These are phyloP conservation scores for Solenopsis invicta DNA, from an alignment of 1,140 invertebrate genomes.

Conservation along the genomic window DNA sequence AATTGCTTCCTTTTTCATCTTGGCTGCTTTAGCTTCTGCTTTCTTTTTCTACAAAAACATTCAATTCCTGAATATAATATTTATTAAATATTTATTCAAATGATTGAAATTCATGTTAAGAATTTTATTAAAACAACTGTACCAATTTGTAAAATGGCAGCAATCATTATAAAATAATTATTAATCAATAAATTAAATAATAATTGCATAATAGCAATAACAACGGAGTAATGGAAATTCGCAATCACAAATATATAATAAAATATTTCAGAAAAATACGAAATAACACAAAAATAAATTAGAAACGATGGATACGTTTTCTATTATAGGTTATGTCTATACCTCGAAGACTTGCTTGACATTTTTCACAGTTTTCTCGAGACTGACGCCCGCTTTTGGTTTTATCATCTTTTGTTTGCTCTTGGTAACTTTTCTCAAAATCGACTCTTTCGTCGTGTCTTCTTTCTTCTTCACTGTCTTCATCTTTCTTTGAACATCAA, in stretches of 20 bases:
- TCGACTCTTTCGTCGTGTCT: too few species aligned
- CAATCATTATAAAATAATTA: neutral
- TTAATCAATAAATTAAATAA: neutral
- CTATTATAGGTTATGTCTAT: slow-evolving; percentile 39
- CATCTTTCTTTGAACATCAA: neutral
- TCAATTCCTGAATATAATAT: neutral
- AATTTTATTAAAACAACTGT: neutral
- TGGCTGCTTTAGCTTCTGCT: slow-evolving; percentile 42
- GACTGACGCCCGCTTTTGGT: slow-evolving; percentile 3
- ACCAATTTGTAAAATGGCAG: neutral
- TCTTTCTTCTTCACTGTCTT: neutral
- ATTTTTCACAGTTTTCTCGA: slow-evolving; percentile 76
- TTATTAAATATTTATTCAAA: too few species aligned
- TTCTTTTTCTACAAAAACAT: slow-evolving; percentile 44
- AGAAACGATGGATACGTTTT: neutral
- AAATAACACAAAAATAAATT: neutral
- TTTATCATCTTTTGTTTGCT: neutral
- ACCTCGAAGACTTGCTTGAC: slow-evolving; percentile 77
- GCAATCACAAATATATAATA: neutral
- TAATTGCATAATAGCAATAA: neutral
- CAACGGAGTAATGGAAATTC: neutral
- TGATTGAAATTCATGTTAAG: neutral
- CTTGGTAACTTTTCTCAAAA: neutral
- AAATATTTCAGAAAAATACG: slow-evolving; percentile 19
- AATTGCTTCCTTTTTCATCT: slow-evolving; percentile 30